Percentiles rank a stretch among this genome's conserved stretches.
These are phyloP conservation scores for Limnephilus lunatus DNA, from an alignment of 2,888 invertebrate species.

Conservation along the genomic window DNA sequence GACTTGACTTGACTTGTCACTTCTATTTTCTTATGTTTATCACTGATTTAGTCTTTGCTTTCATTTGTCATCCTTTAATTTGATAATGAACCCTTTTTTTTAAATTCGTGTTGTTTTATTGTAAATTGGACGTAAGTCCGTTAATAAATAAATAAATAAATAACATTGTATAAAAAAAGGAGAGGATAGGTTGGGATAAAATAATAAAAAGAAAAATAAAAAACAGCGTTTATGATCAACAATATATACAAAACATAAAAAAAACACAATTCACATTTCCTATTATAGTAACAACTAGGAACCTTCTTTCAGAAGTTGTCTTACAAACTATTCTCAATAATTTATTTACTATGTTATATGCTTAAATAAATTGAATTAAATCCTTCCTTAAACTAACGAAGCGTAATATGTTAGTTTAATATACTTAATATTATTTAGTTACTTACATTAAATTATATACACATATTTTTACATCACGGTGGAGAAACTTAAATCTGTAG, in stretches of 20 bases:
- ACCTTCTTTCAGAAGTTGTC: not conserved
- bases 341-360: not conserved
- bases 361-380: not conserved
- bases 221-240: conserved; percentile 46
- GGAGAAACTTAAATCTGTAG: not conserved
- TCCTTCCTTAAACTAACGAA: not conserved
- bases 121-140: no score
- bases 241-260: conserved; percentile 6
- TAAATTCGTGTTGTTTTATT: no score
- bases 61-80: no score
- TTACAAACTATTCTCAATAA: not conserved
- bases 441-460: no score
- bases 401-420: not conserved
- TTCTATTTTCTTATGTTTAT: no score
- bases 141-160: no score
- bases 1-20: no score
- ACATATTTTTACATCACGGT: not conserved
- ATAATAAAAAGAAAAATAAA: conserved; percentile 36
- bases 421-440: not conserved
- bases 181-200: conserved; percentile 20
- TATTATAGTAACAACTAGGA: not conserved
- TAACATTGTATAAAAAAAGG: not conserved
- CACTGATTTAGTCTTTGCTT: no score
- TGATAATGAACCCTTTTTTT: no score
- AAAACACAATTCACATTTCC: not conserved